Conservation (phyloP, 2,888 invertebrate genomes). For the Scelioninae gen. 1 region DNA sequence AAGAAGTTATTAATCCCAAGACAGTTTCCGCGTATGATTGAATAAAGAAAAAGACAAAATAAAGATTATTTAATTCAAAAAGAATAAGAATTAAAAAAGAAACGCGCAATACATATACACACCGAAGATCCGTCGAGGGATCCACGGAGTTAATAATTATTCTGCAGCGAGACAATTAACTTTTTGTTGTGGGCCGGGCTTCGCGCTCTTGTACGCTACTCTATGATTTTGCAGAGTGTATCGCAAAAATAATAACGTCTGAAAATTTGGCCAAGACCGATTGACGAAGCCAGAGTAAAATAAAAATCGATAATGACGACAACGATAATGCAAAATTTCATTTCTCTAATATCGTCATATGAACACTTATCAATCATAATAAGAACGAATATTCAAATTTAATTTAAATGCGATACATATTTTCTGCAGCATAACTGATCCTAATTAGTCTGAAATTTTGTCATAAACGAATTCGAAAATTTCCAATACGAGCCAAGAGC, state of each 20-base stretch:
- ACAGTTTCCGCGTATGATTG: constrained; percentile 40
- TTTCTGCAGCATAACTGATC: not conserved
- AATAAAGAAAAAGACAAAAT: constrained; percentile 28
- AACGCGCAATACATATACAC: constrained; percentile 55
- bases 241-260: constrained; percentile 79
- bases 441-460: not conserved
- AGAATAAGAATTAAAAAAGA: constrained; percentile 50
- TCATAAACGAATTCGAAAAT: not conserved
- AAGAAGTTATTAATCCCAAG: constrained; percentile 30
- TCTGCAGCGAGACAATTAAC: constrained; percentile 82
- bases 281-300: constrained; percentile 49
- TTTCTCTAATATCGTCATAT: not conserved
- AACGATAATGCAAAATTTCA: not conserved
- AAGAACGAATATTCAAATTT: not conserved
- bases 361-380: not conserved
- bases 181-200: constrained; percentile 77
- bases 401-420: not conserved
- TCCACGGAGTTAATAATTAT: constrained; percentile 79
- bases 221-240: constrained; percentile 79
- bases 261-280: constrained; percentile 65
- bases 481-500: not conserved
- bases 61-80: constrained; percentile 53
- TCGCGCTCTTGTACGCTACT: constrained; percentile 71
- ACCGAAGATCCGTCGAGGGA: constrained; percentile 61
- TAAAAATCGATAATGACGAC: constrained; percentile 29